Conservation (phyloP, 2,113 vertebrate genomes). For the Phalacrocorax carbo region DNA sequence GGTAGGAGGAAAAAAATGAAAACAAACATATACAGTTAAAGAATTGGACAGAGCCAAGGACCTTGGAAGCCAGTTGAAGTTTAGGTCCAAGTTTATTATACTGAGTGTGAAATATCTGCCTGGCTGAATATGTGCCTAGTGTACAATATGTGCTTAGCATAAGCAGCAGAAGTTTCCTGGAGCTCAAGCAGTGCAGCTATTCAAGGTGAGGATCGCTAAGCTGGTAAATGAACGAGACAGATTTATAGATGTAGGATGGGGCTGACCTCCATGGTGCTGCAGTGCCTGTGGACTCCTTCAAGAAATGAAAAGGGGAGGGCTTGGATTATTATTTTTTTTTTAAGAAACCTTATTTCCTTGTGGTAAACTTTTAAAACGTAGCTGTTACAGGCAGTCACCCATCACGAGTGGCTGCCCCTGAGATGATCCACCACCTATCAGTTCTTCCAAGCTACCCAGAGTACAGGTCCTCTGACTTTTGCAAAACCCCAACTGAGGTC, state of each 20-base stretch:
- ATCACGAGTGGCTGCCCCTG: neutral
- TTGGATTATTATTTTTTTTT: neutral
- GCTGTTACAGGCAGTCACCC: neutral
- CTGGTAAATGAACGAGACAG: neutral
- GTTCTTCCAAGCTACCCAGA: neutral
- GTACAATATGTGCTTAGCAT: neutral
- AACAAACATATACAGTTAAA: neutral
- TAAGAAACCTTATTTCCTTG: neutral
- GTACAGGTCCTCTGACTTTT: neutral
- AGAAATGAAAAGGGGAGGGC: neutral
- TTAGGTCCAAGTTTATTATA: neutral
- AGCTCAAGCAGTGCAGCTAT: conserved; percentile 4
- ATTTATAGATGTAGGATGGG: neutral
- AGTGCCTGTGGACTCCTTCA: neutral
- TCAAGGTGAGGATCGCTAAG: conserved; percentile 47
- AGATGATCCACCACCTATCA: neutral
- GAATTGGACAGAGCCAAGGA: neutral
- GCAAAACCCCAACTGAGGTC: neutral
- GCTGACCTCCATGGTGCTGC: neutral
- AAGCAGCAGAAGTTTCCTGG: conserved; percentile 21
- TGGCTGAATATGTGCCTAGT: neutral
- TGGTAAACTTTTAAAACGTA: neutral
- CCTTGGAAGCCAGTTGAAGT: neutral
- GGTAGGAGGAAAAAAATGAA: neutral
- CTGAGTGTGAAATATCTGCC: neutral